These are phyloP conservation scores for Dione juno DNA, from an alignment of 2,888 invertebrate genomes.

Conservation along the genomic window DNA sequence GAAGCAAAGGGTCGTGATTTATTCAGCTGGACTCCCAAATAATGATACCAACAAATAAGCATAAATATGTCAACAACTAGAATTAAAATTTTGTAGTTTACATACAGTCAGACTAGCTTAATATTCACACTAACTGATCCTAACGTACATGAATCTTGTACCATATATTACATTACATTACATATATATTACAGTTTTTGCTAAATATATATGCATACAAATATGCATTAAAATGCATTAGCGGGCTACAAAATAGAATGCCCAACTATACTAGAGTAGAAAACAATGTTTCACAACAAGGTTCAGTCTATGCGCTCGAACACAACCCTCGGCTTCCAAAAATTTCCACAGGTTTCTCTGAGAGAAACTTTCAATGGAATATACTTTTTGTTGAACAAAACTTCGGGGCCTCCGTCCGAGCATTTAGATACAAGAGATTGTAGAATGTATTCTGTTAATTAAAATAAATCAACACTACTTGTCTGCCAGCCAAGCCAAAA, in stretches of 20 bases:
- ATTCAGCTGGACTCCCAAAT: no score
- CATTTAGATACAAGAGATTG: background rate
- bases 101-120: no score
- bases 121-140: no score
- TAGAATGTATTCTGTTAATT: background rate
- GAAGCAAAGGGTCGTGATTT: no score
- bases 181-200: background rate
- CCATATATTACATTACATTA: no score
- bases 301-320: background rate
- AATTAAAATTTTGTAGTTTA: no score
- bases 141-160: no score
- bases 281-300: constrained; percentile 11
- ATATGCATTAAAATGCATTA: background rate
- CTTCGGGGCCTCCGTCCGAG: background rate
- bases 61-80: no score
- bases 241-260: constrained; percentile 14
- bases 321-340: constrained; percentile 19
- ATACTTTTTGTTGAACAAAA: constrained; percentile 16
- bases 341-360: constrained; percentile 23
- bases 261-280: constrained; percentile 1
- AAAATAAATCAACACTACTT: background rate
- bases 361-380: constrained; percentile 26
- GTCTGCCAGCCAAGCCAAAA: no score
- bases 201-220: background rate
- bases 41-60: no score